A percentile compares a stretch with the other conserved stretches of the same genome.
Evolutionary conservation across 1,140 invertebrate genomes (phyloP).

Genomic region (Babylonia areolata): DNA sequence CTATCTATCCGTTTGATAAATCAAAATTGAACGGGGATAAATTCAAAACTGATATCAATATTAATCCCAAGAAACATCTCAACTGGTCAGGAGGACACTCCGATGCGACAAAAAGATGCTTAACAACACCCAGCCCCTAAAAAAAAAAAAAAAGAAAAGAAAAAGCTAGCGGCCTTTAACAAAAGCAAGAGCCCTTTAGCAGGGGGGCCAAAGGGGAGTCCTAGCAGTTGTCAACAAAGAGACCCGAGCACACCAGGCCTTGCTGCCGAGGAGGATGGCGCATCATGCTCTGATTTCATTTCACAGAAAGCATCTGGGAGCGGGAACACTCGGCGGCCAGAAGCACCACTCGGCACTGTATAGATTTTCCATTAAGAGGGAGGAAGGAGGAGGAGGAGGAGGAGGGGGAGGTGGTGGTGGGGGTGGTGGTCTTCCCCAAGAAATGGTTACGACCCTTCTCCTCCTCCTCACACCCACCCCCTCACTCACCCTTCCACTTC

Average conservation of each 20-base stretch:
- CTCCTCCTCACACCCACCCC: background rate
- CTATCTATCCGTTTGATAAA: too few species aligned
- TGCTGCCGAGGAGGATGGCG: too few species aligned
- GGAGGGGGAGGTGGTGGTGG: too few species aligned
- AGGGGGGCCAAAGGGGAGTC: too few species aligned
- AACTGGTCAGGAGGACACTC: too few species aligned
- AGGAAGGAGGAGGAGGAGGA: too few species aligned
- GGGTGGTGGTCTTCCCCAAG: too few species aligned
- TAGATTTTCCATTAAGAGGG: slow-evolving; percentile 16
- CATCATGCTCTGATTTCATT: background rate
- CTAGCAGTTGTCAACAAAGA: background rate
- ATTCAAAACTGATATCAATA: too few species aligned
- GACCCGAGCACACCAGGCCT: background rate
- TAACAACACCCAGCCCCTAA: too few species aligned
- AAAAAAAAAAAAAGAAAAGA: background rate
- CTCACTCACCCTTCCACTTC: background rate
- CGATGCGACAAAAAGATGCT: too few species aligned
- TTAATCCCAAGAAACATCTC: too few species aligned
- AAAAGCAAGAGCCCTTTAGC: background rate
- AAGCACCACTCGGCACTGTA: background rate
- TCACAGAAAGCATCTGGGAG: background rate
- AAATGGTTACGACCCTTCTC: background rate
- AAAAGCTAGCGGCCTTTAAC: background rate
- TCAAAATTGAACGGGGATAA: too few species aligned
- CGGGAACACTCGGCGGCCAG: background rate